Conservation (phyloP, 2,888 invertebrate species). For the Neoascia interrupta region DNA sequence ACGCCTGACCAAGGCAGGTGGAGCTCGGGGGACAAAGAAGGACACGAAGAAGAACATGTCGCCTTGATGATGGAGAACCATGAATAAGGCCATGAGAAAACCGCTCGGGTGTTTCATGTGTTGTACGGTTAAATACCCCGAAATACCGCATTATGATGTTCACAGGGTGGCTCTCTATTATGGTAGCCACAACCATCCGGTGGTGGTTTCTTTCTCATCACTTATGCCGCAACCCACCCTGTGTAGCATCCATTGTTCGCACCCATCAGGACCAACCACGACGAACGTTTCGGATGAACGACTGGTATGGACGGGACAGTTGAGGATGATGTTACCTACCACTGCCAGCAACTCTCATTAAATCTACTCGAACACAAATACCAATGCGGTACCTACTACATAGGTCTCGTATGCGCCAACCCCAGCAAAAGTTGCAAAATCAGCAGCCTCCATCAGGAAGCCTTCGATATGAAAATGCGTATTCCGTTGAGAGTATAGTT, state of each 20-base stretch:
- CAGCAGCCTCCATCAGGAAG: too few species aligned
- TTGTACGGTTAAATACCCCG: constrained; percentile 58
- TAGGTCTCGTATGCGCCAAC: constrained; percentile 4
- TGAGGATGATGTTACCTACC: constrained; percentile 31
- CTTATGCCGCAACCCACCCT: constrained; percentile 49
- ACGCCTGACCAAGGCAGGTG: background rate
- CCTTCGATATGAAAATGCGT: constrained; percentile 40
- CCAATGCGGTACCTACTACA: constrained; percentile 37
- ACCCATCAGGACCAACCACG: constrained; percentile 49
- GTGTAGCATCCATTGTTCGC: constrained; percentile 10
- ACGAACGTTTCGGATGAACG: constrained; percentile 35
- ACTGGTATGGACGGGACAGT: constrained; percentile 58
- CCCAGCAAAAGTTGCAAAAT: background rate
- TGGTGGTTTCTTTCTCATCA: constrained; percentile 67
- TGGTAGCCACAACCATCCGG: constrained; percentile 57
- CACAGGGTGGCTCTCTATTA: constrained; percentile 62
- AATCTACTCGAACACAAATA: constrained; percentile 60
- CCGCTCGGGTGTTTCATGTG: constrained; percentile 54
- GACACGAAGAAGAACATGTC: constrained; percentile 33
- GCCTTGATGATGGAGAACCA: constrained; percentile 47
- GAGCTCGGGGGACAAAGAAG: background rate
- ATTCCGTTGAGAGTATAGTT: constrained; percentile 52
- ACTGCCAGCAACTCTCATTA: constrained; percentile 11
- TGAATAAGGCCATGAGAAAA: constrained; percentile 43
- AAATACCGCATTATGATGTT: constrained; percentile 68